phyloP scores from a whole-genome alignment of 35 echinoderm and acorn worm genomes.

The Acanthaster planci region DNA sequence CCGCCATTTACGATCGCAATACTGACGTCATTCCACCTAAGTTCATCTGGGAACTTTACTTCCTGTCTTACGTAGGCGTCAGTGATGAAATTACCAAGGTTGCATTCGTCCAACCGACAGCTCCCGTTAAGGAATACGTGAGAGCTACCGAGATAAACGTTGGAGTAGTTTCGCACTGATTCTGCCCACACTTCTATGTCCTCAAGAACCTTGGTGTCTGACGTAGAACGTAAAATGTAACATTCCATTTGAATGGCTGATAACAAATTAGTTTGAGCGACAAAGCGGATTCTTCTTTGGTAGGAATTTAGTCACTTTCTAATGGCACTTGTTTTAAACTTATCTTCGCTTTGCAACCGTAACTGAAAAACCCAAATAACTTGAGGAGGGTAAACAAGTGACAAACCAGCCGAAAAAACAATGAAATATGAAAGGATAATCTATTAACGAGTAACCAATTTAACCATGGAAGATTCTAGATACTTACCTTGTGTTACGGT shows the following conservation, averaged over 20 bases:
- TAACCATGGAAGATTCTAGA: neutral
- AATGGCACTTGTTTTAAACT: no score
- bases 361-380: neutral
- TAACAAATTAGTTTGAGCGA: no score
- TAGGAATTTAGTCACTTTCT: no score
- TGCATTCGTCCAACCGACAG: constrained; percentile 71
- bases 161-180: constrained; percentile 29
- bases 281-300: no score
- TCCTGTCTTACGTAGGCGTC: constrained; percentile 63
- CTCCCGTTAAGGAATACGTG: constrained; percentile 63
- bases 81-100: constrained; percentile 73
- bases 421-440: neutral
- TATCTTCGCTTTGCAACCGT: no score
- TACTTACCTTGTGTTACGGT: constrained; percentile 65
- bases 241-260: no score
- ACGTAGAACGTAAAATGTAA: neutral
- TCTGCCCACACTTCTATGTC: constrained; percentile 54
- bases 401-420: neutral
- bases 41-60: constrained; percentile 42
- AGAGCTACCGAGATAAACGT: constrained; percentile 38
- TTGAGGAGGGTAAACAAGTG: neutral
- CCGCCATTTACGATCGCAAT: constrained; percentile 84
- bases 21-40: constrained; percentile 82
- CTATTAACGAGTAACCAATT: neutral
- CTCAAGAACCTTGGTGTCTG: constrained; percentile 41